A percentile compares a stretch with the other conserved stretches of the same genome.
Conservation (phyloP, 2,888 invertebrate genomes). For the Branchellion lobata region DNA sequence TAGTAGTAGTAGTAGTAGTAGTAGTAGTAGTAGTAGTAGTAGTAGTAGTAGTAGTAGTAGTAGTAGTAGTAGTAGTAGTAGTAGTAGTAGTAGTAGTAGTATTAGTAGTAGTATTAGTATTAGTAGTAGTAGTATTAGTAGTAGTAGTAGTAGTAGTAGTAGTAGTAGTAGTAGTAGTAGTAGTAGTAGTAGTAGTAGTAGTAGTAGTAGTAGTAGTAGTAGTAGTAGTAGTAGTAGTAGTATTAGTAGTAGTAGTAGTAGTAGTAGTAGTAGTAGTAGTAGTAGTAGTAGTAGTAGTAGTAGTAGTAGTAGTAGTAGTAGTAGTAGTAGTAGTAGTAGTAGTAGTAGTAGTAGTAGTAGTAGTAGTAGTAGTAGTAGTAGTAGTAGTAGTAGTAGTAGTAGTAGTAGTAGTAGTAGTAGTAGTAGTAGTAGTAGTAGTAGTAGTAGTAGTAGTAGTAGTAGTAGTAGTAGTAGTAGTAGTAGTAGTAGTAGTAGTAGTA, state of each 20-base stretch:
- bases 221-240: too few species aligned
- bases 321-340: constrained; percentile 36
- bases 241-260: too few species aligned
- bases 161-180: too few species aligned
- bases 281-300: constrained; percentile 13
- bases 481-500: constrained; percentile 1
- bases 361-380: constrained; percentile 3
- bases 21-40: constrained; percentile 32
- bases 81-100: constrained; percentile 4
- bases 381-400: constrained; percentile 5
- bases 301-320: constrained; percentile 23
- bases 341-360: constrained; percentile 26
- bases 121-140: constrained; percentile 6
- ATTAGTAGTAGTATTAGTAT: background rate
- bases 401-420: constrained; percentile 25
- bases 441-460: too few species aligned
- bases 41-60: constrained; percentile 32
- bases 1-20: constrained; percentile 26
- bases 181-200: constrained; percentile 3
- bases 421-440: constrained; percentile 5
- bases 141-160: background rate
- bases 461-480: background rate
- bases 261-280: background rate
- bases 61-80: constrained; percentile 12
- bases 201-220: too few species aligned